Conservation (phyloP, 1,140 invertebrate genomes). For the Sitophilus oryzae region DNA sequence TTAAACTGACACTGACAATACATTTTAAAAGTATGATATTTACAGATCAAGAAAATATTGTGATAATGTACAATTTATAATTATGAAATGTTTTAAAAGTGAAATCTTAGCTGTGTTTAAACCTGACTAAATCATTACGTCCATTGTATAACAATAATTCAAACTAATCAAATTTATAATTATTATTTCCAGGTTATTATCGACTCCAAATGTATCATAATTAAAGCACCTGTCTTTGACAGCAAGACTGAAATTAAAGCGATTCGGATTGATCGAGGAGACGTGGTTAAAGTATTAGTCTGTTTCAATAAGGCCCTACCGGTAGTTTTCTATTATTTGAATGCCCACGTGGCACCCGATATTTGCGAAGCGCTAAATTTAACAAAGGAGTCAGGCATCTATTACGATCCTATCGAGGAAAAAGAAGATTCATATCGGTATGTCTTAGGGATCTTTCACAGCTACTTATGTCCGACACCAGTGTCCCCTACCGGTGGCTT, state of each 20-base stretch:
- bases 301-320: conserved; percentile 68
- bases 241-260: conserved; percentile 53
- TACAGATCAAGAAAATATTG: too few species aligned
- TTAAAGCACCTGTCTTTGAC: conserved; percentile 60
- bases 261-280: conserved; percentile 55
- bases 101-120: too few species aligned
- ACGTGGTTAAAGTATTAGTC: conserved; percentile 65
- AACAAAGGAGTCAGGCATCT: conserved; percentile 55
- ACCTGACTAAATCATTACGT: too few species aligned
- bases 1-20: too few species aligned
- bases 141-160: too few species aligned
- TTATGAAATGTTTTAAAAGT: too few species aligned
- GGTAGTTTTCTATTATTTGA: conserved; percentile 72
- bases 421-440: conserved; percentile 62
- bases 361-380: conserved; percentile 65
- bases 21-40: too few species aligned
- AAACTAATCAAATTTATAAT: background rate
- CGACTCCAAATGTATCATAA: conserved; percentile 57
- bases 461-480: too few species aligned
- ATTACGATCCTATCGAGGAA: conserved; percentile 51
- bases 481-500: too few species aligned
- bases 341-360: conserved; percentile 55
- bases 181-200: conserved; percentile 50
- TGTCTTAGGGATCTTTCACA: conserved; percentile 39
- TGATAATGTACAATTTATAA: too few species aligned